These are phyloP conservation scores for Mycogona germanica DNA, from an alignment of 2,888 invertebrate species.

Conservation along the genomic window DNA sequence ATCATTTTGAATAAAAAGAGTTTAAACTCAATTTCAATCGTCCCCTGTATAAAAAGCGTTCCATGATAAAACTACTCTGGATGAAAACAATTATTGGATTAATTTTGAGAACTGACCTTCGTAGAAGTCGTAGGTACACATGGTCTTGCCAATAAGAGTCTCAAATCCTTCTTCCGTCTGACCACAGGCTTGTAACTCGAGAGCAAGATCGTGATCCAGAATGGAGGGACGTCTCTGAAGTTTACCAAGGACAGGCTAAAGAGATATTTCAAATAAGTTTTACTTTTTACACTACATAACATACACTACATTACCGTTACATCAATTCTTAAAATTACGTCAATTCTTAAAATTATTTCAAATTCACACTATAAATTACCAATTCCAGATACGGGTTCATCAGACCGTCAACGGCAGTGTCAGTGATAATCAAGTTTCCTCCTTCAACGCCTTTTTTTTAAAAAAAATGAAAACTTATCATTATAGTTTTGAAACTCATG, in stretches of 20 bases:
- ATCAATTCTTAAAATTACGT: too few species aligned
- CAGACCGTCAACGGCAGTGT: constrained; percentile 80
- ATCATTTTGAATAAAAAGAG: too few species aligned
- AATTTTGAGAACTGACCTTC: constrained; percentile 55
- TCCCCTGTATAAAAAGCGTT: not conserved
- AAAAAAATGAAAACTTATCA: not conserved
- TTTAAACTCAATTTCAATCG: too few species aligned
- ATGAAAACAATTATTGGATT: not conserved
- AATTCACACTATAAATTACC: constrained; percentile 47
- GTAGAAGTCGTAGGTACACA: constrained; percentile 97
- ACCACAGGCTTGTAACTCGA: constrained; percentile 62
- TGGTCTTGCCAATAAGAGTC: constrained; percentile 78
- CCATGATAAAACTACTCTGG: not conserved
- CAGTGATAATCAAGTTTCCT: constrained; percentile 87
- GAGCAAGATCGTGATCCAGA: constrained; percentile 63
- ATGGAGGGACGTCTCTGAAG: constrained; percentile 65
- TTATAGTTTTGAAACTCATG: not conserved
- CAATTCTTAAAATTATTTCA: too few species aligned
- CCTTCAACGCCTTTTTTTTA: constrained; percentile 48
- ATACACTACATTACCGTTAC: too few species aligned
- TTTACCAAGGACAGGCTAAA: constrained; percentile 72
- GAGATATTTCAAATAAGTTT: too few species aligned
- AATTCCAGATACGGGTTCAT: constrained; percentile 67
- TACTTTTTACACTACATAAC: too few species aligned
- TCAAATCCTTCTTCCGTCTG: constrained; percentile 62